Evolutionary conservation across 2,113 vertebrate genomes (phyloP).

Genomic region (Saccopteryx leptura): DNA sequence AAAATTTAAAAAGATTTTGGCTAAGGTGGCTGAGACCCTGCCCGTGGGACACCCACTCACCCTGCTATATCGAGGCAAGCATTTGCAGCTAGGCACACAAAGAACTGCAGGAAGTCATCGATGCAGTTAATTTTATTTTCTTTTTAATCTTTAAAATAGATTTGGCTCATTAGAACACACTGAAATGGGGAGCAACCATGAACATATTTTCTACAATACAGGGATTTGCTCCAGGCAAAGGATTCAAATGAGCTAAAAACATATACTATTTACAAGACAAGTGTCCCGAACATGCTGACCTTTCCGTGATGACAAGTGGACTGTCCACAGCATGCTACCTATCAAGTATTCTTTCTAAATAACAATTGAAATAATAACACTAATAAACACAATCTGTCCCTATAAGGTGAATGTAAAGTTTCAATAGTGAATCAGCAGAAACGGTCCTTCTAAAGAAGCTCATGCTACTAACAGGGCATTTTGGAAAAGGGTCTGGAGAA

Average conservation of each 20-base stretch:
- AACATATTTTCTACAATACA: neutral
- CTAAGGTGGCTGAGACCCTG: neutral
- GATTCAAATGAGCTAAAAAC: neutral
- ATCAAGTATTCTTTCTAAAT: slow-evolving; percentile 46
- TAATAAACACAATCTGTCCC: neutral
- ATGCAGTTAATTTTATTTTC: neutral
- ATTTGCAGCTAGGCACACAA: neutral
- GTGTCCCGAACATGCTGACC: neutral
- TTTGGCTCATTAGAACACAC: neutral
- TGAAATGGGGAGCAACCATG: neutral
- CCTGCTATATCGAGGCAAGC: neutral
- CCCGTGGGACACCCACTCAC: neutral
- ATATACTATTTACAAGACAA: neutral
- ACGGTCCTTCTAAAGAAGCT: neutral
- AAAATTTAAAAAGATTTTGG: slow-evolving; percentile 1
- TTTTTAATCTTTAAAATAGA: neutral
- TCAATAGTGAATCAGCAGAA: neutral
- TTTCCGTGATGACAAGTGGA: neutral
- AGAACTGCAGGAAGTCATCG: neutral
- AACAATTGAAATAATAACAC: neutral
- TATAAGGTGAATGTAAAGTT: neutral
- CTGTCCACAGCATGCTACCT: neutral
- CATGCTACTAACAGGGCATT: neutral
- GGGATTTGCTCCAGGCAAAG: neutral
- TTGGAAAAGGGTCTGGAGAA: neutral